These are phyloP conservation scores for Apotomis betuletana DNA, from an alignment of 2,888 invertebrate genomes.

Conservation along the genomic window DNA sequence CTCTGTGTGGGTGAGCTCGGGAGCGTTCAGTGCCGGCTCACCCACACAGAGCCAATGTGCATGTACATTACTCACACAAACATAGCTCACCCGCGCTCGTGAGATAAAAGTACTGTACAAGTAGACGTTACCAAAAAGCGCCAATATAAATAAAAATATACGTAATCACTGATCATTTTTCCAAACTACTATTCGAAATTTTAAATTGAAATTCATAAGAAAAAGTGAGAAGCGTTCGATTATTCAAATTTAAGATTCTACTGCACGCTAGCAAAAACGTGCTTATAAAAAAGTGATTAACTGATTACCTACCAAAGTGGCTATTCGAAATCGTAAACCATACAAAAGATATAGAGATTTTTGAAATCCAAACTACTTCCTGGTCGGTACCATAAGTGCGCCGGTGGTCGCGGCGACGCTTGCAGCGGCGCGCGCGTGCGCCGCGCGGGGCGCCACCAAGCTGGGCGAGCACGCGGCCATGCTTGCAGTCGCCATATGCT, in stretches of 20 bases:
- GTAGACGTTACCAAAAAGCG: too few relatives aligned
- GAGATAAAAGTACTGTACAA: too few relatives aligned
- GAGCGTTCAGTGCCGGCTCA: too few relatives aligned
- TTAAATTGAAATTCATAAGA: not conserved
- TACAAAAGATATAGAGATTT: not conserved
- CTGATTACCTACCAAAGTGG: not conserved
- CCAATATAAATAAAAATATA: too few relatives aligned
- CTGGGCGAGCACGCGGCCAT: conserved; percentile 85
- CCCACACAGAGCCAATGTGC: too few relatives aligned
- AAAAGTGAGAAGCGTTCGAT: conserved; percentile 1
- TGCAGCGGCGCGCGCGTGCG: conserved; percentile 35
- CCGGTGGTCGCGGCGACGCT: conserved; percentile 65
- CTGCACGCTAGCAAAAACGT: too few relatives aligned
- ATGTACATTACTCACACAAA: too few relatives aligned
- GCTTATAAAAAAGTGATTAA: too few relatives aligned
- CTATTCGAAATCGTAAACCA: not conserved
- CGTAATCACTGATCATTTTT: too few relatives aligned
- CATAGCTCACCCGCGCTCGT: too few relatives aligned
- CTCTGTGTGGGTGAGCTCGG: too few relatives aligned
- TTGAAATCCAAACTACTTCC: not conserved
- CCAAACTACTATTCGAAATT: too few relatives aligned
- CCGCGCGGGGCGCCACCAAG: conserved; percentile 69
- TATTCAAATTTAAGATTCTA: not conserved
- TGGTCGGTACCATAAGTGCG: conserved; percentile 59
- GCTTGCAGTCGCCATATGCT: conserved; percentile 93